Conservation (phyloP, 2,797 vertebrate species). For the Danio aesculapii region DNA sequence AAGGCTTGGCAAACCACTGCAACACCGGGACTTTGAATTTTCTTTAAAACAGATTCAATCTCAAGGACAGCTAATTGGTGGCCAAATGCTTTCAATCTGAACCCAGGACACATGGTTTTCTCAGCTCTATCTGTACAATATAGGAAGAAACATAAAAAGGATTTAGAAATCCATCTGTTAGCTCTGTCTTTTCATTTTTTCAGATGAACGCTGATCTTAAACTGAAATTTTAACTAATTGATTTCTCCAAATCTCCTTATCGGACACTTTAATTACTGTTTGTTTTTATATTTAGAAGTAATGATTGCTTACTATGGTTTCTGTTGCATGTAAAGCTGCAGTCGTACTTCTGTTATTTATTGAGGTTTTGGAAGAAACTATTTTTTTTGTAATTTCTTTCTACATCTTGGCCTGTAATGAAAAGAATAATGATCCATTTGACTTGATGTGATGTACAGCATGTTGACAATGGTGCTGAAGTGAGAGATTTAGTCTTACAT, state of each 20-base stretch:
- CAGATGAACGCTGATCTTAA: background rate
- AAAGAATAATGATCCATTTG: background rate
- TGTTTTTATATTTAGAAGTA: background rate
- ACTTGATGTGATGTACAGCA: background rate
- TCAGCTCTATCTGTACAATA: constrained; percentile 34
- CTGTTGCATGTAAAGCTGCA: background rate
- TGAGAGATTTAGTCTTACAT: background rate
- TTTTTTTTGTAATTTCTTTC: too few species aligned
- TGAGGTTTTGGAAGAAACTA: background rate
- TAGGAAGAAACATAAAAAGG: background rate
- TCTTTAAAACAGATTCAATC: constrained; percentile 57
- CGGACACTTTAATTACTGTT: background rate
- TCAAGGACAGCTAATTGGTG: constrained; percentile 61
- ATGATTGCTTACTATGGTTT: background rate
- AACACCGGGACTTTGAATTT: constrained; percentile 52
- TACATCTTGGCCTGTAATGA: background rate
- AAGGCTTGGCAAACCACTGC: constrained; percentile 51
- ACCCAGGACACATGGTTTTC: constrained; percentile 42
- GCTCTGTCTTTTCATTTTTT: background rate
- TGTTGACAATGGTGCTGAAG: background rate
- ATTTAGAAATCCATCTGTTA: constrained; percentile 1
- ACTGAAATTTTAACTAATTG: too few species aligned
- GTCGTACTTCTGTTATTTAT: background rate
- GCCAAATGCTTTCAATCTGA: constrained; percentile 63
- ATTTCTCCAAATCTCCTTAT: background rate